Conservation (phyloP, 2,888 invertebrate species). For the Drosophila meridionalis region DNA sequence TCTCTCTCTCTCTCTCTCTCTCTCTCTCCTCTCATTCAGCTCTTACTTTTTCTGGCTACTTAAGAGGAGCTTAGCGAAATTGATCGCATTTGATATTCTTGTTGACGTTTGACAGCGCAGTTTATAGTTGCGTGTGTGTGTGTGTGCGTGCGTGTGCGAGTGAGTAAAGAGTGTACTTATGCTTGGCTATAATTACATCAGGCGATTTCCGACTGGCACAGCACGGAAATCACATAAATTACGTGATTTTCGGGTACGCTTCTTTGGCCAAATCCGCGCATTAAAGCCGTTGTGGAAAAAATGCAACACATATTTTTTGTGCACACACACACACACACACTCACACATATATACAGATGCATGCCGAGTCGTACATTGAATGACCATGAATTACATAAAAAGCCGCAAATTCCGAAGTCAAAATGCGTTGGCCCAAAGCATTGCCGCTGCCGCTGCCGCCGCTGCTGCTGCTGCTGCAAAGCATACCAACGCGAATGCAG, state of each 20-base stretch:
- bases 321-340: slow-evolving; percentile 18
- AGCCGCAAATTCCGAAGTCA: slow-evolving; percentile 80
- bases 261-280: slow-evolving; percentile 68
- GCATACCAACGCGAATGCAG: slow-evolving; percentile 61
- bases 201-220: slow-evolving; percentile 44
- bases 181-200: slow-evolving; percentile 58
- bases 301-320: slow-evolving; percentile 39
- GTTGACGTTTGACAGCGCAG: slow-evolving; percentile 40
- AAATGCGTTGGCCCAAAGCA: slow-evolving; percentile 74
- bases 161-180: neutral
- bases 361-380: slow-evolving; percentile 41
- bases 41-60: neutral
- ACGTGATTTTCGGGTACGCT: slow-evolving; percentile 70
- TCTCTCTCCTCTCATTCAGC: too few species aligned
- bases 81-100: slow-evolving; percentile 48
- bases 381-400: slow-evolving; percentile 81
- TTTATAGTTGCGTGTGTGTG: neutral
- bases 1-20: too few species aligned
- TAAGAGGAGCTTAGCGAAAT: slow-evolving; percentile 1
- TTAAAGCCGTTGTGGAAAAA: slow-evolving; percentile 45
- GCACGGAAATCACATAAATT: slow-evolving; percentile 71
- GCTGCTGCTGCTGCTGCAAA: slow-evolving; percentile 51
- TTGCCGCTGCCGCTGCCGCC: slow-evolving; percentile 37
- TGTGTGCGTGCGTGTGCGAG: slow-evolving; percentile 4
- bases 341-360: slow-evolving; percentile 5